Percentiles rank a stretch among this genome's conserved stretches.
Conservation (phyloP, 2,888 invertebrate genomes). For the Lasioglossum malachurum region DNA sequence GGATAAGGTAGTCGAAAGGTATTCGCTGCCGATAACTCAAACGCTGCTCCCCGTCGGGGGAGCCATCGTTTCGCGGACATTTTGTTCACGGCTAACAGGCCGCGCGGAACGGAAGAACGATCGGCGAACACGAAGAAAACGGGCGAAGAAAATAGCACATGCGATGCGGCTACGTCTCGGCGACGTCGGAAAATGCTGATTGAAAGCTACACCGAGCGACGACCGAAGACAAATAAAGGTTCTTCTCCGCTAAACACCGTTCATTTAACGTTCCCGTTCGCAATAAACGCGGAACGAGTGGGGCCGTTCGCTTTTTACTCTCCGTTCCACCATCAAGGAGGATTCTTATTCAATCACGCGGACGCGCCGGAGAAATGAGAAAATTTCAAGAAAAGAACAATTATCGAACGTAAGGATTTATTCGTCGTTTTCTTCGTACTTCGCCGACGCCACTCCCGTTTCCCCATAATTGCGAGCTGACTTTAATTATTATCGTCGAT, state of each 20-base stretch:
- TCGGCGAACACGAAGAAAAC: conserved; percentile 9
- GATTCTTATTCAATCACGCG: conserved; percentile 4
- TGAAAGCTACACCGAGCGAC: background rate
- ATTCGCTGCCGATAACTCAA: conserved; percentile 51
- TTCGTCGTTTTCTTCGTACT: background rate
- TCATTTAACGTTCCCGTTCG: background rate
- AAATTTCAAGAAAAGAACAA: background rate
- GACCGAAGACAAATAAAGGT: conserved; percentile 8
- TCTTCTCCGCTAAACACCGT: background rate
- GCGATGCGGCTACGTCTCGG: background rate
- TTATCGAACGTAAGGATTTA: background rate
- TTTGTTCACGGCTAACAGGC: conserved; percentile 2
- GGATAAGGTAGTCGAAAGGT: conserved; percentile 46
- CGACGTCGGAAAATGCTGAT: background rate
- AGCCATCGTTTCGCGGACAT: conserved; percentile 12
- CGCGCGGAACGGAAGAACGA: background rate
- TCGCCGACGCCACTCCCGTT: background rate
- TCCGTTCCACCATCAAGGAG: background rate
- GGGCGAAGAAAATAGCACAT: background rate
- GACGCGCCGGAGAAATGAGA: background rate
- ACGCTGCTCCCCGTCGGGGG: background rate
- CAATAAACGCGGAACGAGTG: background rate
- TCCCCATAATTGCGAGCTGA: background rate
- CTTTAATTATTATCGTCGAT: background rate
- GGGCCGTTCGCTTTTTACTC: background rate